These are phyloP conservation scores for Bombus affinis DNA, from an alignment of 1,140 invertebrate genomes.

Conservation along the genomic window DNA sequence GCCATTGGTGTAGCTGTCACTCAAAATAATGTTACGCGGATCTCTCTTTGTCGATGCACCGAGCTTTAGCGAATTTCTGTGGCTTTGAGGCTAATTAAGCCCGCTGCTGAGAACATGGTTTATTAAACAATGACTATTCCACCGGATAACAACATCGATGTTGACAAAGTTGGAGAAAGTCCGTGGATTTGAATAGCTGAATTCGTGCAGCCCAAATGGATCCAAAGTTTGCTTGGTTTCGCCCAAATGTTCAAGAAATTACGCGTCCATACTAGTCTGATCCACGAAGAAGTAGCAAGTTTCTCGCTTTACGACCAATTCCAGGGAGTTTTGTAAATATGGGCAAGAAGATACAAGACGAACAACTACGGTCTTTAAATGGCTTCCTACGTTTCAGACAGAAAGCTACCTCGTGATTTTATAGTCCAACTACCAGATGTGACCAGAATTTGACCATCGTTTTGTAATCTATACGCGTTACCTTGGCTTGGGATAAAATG, in stretches of 20 bases:
- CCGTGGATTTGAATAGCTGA: neutral
- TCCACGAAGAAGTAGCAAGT: neutral
- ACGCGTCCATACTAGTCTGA: neutral
- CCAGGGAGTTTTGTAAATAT: neutral
- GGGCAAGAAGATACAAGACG: neutral
- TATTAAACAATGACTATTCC: neutral
- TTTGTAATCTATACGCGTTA: too few species aligned
- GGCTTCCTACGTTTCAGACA: neutral
- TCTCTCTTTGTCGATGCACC: too few species aligned
- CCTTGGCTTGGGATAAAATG: neutral
- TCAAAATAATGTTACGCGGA: neutral
- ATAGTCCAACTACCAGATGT: neutral
- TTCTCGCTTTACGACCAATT: neutral
- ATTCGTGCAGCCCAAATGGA: neutral
- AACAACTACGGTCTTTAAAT: neutral
- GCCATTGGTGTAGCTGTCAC: accelerated
- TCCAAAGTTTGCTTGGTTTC: neutral
- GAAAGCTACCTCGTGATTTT: neutral
- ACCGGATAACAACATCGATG: neutral
- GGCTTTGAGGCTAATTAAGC: neutral
- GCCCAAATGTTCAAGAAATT: slow-evolving; percentile 2
- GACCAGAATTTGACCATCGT: neutral
- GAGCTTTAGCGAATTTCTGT: neutral
- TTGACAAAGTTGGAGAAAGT: neutral
- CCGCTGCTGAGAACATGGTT: too few species aligned